These are phyloP conservation scores for Drosophila putrida DNA, from an alignment of 2,888 invertebrate genomes.

Conservation along the genomic window DNA sequence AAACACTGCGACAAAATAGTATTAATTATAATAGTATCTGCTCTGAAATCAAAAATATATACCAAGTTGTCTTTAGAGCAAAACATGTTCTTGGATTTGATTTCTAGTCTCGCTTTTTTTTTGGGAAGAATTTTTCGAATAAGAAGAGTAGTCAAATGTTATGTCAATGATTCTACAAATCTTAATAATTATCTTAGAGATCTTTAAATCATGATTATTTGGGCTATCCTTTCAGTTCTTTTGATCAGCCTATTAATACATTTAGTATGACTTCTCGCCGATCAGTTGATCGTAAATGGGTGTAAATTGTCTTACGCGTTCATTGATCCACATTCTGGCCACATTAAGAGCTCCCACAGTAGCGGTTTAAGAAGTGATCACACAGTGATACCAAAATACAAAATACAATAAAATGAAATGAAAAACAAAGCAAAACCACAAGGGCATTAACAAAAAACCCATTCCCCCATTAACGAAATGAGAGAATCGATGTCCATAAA, in stretches of 20 bases:
- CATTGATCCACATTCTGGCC: slow-evolving; percentile 63
- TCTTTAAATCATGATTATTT: background rate
- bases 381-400: slow-evolving; percentile 20
- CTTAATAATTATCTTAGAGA: no score
- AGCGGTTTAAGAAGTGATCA: slow-evolving; percentile 42
- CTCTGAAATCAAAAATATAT: background rate
- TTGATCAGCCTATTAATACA: background rate
- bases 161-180: background rate
- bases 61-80: background rate
- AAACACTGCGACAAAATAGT: slow-evolving; percentile 13
- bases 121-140: background rate
- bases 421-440: slow-evolving; percentile 50
- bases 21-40: background rate
- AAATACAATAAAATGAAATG: slow-evolving; percentile 15
- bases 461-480: slow-evolving; percentile 54
- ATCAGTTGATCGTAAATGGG: slow-evolving; percentile 28
- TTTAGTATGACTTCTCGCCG: background rate
- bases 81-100: no score
- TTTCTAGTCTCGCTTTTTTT: no score
- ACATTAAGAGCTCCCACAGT: slow-evolving; percentile 52
- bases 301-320: slow-evolving; percentile 58
- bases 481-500: slow-evolving; percentile 52
- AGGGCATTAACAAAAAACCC: slow-evolving; percentile 38
- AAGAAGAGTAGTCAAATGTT: no score
- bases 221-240: background rate